A percentile compares a stretch with the other conserved stretches of the same genome.
phyloP scores from a whole-genome alignment of 2,113 vertebrate species.

The Triplophysa siluroides region DNA sequence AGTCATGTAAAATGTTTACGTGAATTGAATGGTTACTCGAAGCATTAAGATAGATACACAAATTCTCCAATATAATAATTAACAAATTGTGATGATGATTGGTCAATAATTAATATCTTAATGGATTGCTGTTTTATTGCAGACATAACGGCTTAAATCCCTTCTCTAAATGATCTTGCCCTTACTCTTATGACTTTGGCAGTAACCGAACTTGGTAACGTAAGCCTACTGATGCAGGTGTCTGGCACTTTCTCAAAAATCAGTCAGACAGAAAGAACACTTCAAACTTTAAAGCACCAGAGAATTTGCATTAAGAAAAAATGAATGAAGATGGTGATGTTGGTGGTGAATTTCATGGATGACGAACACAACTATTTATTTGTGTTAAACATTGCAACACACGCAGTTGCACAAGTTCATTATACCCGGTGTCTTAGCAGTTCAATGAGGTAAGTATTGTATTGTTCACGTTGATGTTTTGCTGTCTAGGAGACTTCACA shows the following conservation, averaged over 20 bases:
- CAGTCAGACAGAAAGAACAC: too few relatives aligned
- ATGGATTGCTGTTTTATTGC: neutral
- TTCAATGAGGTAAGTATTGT: neutral
- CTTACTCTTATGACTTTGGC: neutral
- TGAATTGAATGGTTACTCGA: too few relatives aligned
- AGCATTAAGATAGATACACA: too few relatives aligned
- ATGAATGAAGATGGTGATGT: too few relatives aligned
- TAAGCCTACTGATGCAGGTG: too few relatives aligned
- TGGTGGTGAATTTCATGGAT: neutral
- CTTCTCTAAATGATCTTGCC: neutral
- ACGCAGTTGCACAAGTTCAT: neutral
- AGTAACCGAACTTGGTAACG: neutral
- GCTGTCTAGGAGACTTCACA: neutral
- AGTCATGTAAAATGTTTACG: neutral
- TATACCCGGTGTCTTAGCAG: neutral
- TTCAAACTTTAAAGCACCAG: too few relatives aligned
- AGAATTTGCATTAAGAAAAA: too few relatives aligned
- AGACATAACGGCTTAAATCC: neutral
- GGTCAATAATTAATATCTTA: too few relatives aligned
- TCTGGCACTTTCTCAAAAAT: too few relatives aligned
- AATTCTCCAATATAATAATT: too few relatives aligned
- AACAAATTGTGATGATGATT: too few relatives aligned
- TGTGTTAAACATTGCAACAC: neutral
- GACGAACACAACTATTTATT: neutral
- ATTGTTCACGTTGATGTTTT: neutral